Evolutionary conservation across 2,113 vertebrate species (phyloP).

Genomic region (Catagonus wagneri): DNA sequence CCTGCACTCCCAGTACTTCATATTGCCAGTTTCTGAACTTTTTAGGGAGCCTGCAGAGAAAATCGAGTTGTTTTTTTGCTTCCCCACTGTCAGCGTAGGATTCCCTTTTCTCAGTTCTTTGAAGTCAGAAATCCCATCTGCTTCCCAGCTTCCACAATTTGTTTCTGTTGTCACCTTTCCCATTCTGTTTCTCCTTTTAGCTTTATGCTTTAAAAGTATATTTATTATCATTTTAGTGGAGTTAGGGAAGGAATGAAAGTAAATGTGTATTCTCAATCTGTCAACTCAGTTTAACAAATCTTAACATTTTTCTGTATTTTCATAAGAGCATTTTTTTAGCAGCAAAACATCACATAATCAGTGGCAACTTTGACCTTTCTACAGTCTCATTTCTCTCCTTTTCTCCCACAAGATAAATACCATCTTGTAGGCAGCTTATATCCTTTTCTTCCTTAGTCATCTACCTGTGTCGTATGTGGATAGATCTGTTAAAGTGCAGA

Average conservation of each 20-base stretch:
- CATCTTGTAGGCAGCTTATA: not conserved
- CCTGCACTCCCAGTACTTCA: not conserved
- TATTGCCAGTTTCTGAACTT: slow-evolving; percentile 29
- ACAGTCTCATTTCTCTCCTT: not conserved
- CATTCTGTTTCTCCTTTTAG: slow-evolving; percentile 44
- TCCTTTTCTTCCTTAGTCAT: not conserved
- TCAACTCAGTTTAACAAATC: slow-evolving; percentile 32
- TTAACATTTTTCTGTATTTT: slow-evolving; percentile 35
- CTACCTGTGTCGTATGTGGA: not conserved
- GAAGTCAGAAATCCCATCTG: slow-evolving; percentile 59
- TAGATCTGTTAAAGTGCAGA: not conserved
- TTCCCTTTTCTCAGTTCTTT: slow-evolving; percentile 55
- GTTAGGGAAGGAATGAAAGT: not conserved
- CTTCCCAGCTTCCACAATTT: slow-evolving; percentile 46
- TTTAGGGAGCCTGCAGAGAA: not conserved
- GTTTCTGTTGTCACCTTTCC: slow-evolving; percentile 48
- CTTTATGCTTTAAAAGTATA: slow-evolving; percentile 16
- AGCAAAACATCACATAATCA: not conserved
- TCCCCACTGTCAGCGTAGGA: slow-evolving; percentile 11
- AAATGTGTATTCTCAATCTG: slow-evolving; percentile 46
- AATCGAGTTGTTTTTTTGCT: slow-evolving; percentile 12
- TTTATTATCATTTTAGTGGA: slow-evolving; percentile 55
- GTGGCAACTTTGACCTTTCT: not conserved
- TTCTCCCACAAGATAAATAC: not conserved
- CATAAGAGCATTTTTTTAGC: slow-evolving; percentile 8